A percentile compares a stretch with the other conserved stretches of the same genome.
Conservation (phyloP, 2,888 invertebrate species). For the Rosalia funebris region DNA sequence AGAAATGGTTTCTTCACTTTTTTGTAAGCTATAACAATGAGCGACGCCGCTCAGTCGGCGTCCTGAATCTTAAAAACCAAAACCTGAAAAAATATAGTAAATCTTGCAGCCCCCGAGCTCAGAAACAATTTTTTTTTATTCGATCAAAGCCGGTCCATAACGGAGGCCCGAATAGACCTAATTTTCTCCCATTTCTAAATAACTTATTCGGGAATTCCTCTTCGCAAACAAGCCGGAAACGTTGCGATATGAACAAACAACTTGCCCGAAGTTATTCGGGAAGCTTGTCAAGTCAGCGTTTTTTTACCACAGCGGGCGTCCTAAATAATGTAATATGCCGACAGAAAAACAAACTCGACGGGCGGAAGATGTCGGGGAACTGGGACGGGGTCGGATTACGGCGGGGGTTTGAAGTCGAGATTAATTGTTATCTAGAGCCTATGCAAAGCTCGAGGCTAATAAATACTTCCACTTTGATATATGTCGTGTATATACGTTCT, state of each 20-base stretch:
- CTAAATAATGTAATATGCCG: conserved; percentile 4
- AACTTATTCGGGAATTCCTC: neutral
- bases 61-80: too few species aligned
- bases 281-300: neutral
- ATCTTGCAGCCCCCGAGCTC: neutral
- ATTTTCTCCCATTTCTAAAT: neutral
- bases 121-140: neutral
- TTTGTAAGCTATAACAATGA: neutral
- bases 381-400: neutral
- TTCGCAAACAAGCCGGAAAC: neutral
- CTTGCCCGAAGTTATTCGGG: neutral
- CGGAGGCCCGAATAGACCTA: neutral
- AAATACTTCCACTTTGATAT: too few species aligned
- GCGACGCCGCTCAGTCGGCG: neutral
- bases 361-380: neutral
- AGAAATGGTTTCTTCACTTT: too few species aligned
- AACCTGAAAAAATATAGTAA: neutral
- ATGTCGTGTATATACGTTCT: too few species aligned
- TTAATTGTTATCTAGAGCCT: too few species aligned
- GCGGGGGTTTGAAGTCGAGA: too few species aligned
- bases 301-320: neutral
- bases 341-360: conserved; percentile 7
- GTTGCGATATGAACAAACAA: neutral
- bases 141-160: neutral
- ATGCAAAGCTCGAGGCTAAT: too few species aligned